A percentile compares a stretch with the other conserved stretches of the same genome.
These are phyloP conservation scores for Phaethon lepturus DNA, from an alignment of 2,113 vertebrate genomes.

Conservation along the genomic window DNA sequence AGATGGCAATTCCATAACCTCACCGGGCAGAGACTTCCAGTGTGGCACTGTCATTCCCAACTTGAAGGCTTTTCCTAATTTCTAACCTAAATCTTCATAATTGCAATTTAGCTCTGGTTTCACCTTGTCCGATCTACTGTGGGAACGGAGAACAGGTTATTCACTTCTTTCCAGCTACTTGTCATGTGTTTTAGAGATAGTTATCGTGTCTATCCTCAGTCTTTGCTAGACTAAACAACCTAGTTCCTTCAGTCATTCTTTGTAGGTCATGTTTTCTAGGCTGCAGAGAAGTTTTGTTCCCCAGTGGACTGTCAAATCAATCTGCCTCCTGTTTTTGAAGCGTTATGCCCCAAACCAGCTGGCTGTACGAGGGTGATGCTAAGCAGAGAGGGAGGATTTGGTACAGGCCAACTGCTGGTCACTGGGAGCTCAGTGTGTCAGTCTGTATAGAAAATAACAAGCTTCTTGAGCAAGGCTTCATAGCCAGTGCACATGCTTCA, in stretches of 20 bases:
- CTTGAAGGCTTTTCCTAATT: background rate
- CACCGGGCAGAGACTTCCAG: background rate
- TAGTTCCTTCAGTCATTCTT: slow-evolving; percentile 73
- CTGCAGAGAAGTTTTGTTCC: slow-evolving; percentile 43
- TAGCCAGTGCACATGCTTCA: accelerated
- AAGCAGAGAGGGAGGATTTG: background rate
- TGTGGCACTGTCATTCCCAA: background rate
- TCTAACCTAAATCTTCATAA: background rate
- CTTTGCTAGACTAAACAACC: slow-evolving; percentile 68
- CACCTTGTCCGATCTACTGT: background rate
- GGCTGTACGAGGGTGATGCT: background rate
- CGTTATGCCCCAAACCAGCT: slow-evolving; percentile 33
- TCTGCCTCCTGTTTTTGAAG: slow-evolving; percentile 49
- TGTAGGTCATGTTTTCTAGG: slow-evolving; percentile 70
- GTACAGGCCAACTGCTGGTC: background rate
- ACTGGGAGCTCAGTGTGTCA: background rate
- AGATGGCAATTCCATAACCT: background rate
- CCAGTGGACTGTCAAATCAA: slow-evolving; percentile 68
- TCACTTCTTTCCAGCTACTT: background rate
- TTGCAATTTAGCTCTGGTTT: background rate
- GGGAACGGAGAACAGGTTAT: slow-evolving; percentile 20
- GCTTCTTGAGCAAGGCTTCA: background rate
- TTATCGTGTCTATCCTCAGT: background rate
- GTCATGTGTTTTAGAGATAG: slow-evolving; percentile 22
- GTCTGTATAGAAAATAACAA: background rate